phyloP scores from a whole-genome alignment of 2,113 vertebrate species.

The Amazona vittata region DNA sequence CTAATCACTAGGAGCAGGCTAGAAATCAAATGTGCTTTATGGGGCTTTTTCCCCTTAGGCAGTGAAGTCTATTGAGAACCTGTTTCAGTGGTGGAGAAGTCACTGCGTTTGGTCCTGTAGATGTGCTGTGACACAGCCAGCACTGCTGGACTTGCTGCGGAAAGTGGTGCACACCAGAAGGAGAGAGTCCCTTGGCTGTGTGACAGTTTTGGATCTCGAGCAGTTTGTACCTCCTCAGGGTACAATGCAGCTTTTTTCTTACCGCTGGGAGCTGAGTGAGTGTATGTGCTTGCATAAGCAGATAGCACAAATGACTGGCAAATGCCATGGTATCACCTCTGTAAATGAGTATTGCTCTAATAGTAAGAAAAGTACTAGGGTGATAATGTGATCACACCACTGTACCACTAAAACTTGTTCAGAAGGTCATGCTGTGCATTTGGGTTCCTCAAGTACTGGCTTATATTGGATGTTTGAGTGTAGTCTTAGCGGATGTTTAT shows the following conservation, averaged over 20 bases:
- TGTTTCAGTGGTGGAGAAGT: background rate
- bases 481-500: background rate
- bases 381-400: background rate
- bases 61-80: background rate
- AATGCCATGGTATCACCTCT: background rate
- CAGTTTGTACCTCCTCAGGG: background rate
- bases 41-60: background rate
- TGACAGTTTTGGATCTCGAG: background rate
- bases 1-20: background rate
- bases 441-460: background rate
- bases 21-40: background rate
- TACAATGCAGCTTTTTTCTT: background rate
- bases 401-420: background rate
- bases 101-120: rapidly evolving
- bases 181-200: background rate
- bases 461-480: background rate
- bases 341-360: background rate
- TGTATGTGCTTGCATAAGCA: background rate
- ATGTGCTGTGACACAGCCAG: background rate
- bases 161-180: background rate
- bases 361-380: background rate
- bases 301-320: background rate
- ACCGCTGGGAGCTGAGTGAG: background rate
- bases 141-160: background rate
- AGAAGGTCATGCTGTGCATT: background rate